These are phyloP conservation scores for Helicolenus hilgendorfi DNA, from an alignment of 2,797 vertebrate species.

Conservation along the genomic window DNA sequence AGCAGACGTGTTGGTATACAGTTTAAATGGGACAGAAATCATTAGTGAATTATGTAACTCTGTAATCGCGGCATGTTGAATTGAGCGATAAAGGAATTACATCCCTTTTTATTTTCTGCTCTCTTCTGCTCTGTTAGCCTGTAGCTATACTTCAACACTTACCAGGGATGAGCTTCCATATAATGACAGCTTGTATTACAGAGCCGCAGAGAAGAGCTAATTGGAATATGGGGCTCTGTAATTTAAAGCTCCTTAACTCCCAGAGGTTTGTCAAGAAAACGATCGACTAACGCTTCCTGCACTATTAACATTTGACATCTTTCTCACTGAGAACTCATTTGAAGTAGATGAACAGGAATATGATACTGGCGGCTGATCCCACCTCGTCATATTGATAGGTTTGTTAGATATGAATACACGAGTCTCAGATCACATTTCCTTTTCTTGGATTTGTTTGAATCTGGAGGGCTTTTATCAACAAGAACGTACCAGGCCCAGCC, in stretches of 20 bases:
- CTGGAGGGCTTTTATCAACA: constrained; percentile 3
- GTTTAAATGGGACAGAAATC: constrained; percentile 13
- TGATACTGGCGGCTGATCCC: constrained; percentile 14
- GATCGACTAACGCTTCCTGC: constrained; percentile 8
- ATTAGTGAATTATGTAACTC: constrained; percentile 36
- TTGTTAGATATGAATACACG: constrained; percentile 6
- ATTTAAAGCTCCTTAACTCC: constrained; percentile 44
- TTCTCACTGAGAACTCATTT: constrained; percentile 21
- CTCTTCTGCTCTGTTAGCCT: constrained; percentile 5
- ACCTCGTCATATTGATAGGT: constrained; percentile 18
- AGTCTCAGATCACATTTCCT: neutral
- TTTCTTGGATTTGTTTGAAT: constrained; percentile 1
- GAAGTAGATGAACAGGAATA: constrained; percentile 22
- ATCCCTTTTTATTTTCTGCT: constrained; percentile 11
- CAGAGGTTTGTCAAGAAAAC: constrained; percentile 34
- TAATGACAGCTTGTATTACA: constrained; percentile 43
- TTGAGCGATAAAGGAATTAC: constrained; percentile 19
- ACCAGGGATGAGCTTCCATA: neutral
- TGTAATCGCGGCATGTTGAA: constrained; percentile 8
- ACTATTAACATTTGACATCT: constrained; percentile 23
- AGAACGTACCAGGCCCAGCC: neutral
- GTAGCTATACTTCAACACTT: constrained; percentile 17
- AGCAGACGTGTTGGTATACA: neutral
- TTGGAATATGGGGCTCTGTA: constrained; percentile 58
- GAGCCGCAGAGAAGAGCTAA: constrained; percentile 52